Conservation (phyloP, 23 tunicate species). For the Clavelina lepadiformis region DNA sequence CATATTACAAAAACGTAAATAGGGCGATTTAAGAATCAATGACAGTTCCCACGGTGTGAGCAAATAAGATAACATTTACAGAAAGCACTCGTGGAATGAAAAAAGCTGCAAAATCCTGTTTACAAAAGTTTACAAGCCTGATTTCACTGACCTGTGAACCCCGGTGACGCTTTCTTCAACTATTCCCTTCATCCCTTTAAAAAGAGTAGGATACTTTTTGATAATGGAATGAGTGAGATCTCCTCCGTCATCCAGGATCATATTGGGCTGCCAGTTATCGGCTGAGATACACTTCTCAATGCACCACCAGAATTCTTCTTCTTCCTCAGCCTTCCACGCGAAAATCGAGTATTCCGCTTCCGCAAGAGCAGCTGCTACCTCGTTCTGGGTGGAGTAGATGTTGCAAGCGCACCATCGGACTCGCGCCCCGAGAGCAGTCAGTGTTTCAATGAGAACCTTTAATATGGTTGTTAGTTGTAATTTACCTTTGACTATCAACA, state of each 20-base stretch:
- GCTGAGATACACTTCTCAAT: slow-evolving; percentile 87
- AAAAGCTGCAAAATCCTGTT: background rate
- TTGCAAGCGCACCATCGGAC: slow-evolving; percentile 97
- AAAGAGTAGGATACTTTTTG: slow-evolving; percentile 80
- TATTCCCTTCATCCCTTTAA: slow-evolving; percentile 90
- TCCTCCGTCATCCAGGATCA: slow-evolving; percentile 99
- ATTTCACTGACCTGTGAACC: slow-evolving; percentile 64
- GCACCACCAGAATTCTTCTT: slow-evolving; percentile 99
- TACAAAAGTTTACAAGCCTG: background rate
- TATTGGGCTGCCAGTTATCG: slow-evolving; percentile 94
- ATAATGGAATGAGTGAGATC: slow-evolving; percentile 97
- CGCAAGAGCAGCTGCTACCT: slow-evolving; percentile 91
- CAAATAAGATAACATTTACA: too few species aligned
- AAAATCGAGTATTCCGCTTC: slow-evolving; percentile 76
- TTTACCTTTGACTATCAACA: too few species aligned
- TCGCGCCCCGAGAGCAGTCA: slow-evolving; percentile 68
- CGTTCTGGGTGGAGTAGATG: slow-evolving; percentile 96
- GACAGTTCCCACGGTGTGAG: too few species aligned
- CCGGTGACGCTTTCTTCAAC: slow-evolving; percentile 99
- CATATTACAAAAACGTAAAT: too few species aligned
- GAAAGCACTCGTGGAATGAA: too few species aligned
- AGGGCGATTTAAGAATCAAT: too few species aligned
- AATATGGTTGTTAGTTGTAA: too few species aligned
- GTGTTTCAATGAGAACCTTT: slow-evolving; percentile 86
- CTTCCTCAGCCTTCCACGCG: slow-evolving; percentile 99